Evolutionary conservation across 2,113 vertebrate genomes (phyloP).

Genomic region (Laterallus jamaicensis): DNA sequence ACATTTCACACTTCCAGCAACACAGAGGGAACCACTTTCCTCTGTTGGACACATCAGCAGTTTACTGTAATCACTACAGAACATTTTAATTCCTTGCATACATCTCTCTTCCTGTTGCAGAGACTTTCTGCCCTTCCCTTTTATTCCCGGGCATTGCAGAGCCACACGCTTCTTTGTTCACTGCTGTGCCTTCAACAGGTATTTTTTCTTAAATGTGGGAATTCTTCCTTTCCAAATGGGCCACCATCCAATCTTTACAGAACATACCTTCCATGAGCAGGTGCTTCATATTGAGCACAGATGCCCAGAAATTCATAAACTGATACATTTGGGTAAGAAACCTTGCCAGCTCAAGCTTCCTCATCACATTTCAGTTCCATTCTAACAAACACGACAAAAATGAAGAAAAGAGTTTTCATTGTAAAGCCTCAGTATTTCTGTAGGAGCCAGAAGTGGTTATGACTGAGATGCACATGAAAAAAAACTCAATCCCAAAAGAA

Average conservation of each 20-base stretch:
- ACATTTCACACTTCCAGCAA: background rate
- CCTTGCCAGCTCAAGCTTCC: constrained; percentile 14
- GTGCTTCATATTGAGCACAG: constrained; percentile 30
- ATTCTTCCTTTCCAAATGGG: constrained; percentile 13
- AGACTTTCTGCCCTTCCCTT: background rate
- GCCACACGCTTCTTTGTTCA: background rate
- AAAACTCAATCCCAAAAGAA: background rate
- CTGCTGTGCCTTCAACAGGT: constrained; percentile 35
- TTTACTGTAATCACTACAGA: background rate
- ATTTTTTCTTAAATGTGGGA: background rate
- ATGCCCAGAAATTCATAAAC: constrained; percentile 30
- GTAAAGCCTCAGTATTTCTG: background rate
- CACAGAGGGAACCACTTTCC: background rate
- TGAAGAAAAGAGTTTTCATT: background rate
- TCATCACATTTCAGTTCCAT: background rate
- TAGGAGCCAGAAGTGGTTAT: background rate
- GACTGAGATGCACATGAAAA: background rate
- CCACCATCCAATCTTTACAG: constrained; percentile 9
- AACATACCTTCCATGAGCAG: constrained; percentile 16
- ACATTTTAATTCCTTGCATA: background rate
- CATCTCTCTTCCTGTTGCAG: background rate
- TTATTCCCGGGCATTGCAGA: background rate
- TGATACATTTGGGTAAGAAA: background rate
- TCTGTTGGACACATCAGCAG: background rate
- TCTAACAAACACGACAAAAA: background rate